Evolutionary conservation across 2,113 vertebrate species (phyloP).

Genomic region (Prunella himalayana): DNA sequence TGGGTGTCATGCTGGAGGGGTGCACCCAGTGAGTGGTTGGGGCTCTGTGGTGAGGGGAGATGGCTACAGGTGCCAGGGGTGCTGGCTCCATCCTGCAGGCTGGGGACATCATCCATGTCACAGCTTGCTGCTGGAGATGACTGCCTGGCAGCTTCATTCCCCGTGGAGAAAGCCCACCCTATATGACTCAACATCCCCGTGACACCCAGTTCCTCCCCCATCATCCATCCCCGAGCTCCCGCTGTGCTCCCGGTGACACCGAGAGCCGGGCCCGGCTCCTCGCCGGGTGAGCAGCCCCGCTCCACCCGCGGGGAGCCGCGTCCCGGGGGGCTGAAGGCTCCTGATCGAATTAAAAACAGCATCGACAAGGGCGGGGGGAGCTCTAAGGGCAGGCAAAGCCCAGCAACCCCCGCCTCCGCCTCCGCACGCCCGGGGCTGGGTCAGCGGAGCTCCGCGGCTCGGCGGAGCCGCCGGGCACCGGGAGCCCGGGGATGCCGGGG

Average conservation of each 20-base stretch:
- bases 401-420: neutral
- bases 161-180: constrained; percentile 31
- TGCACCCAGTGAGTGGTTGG: rapidly evolving
- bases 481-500: neutral
- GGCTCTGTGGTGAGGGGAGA: rapidly evolving
- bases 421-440: neutral
- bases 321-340: neutral
- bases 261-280: neutral
- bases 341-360: neutral
- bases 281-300: neutral
- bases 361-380: neutral
- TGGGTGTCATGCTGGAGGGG: rapidly evolving
- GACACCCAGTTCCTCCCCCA: constrained; percentile 52
- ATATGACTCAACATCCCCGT: constrained; percentile 61
- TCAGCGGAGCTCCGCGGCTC: neutral
- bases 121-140: neutral
- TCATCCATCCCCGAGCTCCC: constrained; percentile 2
- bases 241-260: constrained; percentile 29
- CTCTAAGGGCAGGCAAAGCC: neutral
- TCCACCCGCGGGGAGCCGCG: neutral
- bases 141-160: constrained; percentile 14
- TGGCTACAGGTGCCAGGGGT: neutral
- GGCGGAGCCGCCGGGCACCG: neutral
- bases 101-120: constrained; percentile 2
- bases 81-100: neutral